phyloP scores from a whole-genome alignment of 2,113 vertebrate genomes.

The Oncorhynchus nerka region DNA sequence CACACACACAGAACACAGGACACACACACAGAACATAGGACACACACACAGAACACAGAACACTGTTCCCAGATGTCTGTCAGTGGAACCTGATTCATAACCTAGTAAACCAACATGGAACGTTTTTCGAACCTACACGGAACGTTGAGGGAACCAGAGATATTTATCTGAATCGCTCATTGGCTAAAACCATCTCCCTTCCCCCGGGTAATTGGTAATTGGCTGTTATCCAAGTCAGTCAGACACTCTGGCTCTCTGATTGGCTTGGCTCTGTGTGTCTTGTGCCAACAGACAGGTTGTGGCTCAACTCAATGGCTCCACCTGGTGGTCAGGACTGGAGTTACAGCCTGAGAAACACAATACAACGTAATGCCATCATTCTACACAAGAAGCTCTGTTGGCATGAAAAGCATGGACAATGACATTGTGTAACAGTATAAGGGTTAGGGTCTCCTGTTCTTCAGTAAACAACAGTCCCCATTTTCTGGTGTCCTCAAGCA shows the following conservation, averaged over 20 bases:
- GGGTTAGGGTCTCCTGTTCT: background rate
- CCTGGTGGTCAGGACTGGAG: constrained; percentile 46
- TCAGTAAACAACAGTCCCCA: constrained; percentile 1
- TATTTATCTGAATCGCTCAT: too few species aligned
- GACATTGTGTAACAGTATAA: too few species aligned
- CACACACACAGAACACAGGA: too few species aligned
- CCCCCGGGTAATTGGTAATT: background rate
- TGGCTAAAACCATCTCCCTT: background rate
- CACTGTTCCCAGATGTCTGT: too few species aligned
- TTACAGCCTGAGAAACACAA: background rate
- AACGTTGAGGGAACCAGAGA: too few species aligned
- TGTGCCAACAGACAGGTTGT: too few species aligned
- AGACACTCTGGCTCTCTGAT: too few species aligned
- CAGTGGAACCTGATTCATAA: background rate
- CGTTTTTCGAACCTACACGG: too few species aligned
- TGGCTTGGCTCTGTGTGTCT: constrained; percentile 4
- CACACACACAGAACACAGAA: too few species aligned
- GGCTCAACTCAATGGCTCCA: constrained; percentile 43
- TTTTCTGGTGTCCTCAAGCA: background rate
- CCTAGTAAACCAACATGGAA: too few species aligned
- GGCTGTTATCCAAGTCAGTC: background rate
- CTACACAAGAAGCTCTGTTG: background rate
- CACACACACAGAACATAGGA: too few species aligned
- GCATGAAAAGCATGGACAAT: background rate
- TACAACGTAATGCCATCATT: background rate